phyloP scores from a whole-genome alignment of 2,113 vertebrate genomes.

The Phrynosoma platyrhinos region DNA sequence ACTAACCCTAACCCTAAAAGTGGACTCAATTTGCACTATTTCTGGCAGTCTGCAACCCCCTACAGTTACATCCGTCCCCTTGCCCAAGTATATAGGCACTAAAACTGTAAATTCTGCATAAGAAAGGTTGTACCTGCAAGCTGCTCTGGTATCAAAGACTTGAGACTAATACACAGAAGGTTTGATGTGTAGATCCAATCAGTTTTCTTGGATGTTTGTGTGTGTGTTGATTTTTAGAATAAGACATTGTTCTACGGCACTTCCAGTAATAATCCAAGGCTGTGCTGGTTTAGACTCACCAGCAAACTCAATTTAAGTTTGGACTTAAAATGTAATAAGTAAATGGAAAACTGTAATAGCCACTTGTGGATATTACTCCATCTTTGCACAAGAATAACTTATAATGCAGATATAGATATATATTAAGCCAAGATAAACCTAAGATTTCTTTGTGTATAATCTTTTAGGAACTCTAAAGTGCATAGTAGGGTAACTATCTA shows the following conservation, averaged over 20 bases:
- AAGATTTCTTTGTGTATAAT: not conserved
- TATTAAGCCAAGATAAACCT: not conserved
- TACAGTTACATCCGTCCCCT: not conserved
- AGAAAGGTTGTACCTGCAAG: not conserved
- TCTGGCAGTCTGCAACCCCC: no score
- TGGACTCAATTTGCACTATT: no score
- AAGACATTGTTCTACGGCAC: not conserved
- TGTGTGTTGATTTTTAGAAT: not conserved
- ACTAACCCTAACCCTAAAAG: no score
- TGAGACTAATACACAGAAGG: not conserved
- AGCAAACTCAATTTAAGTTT: not conserved
- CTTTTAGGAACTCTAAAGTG: not conserved
- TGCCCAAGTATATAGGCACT: not conserved
- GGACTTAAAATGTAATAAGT: not conserved
- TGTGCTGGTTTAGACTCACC: no score
- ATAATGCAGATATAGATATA: not conserved
- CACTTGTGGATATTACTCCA: not conserved
- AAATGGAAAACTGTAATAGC: not conserved
- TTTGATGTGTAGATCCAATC: not conserved
- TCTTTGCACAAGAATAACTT: not conserved
- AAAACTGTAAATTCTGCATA: not conserved
- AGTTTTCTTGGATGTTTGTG: not conserved
- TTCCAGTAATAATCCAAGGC: no score
- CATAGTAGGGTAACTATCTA: not conserved
- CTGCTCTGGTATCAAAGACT: not conserved